Percentiles rank a stretch among this genome's conserved stretches.
Evolutionary conservation across 2,113 vertebrate genomes (phyloP).

Genomic region (Salvelinus alpinus): DNA sequence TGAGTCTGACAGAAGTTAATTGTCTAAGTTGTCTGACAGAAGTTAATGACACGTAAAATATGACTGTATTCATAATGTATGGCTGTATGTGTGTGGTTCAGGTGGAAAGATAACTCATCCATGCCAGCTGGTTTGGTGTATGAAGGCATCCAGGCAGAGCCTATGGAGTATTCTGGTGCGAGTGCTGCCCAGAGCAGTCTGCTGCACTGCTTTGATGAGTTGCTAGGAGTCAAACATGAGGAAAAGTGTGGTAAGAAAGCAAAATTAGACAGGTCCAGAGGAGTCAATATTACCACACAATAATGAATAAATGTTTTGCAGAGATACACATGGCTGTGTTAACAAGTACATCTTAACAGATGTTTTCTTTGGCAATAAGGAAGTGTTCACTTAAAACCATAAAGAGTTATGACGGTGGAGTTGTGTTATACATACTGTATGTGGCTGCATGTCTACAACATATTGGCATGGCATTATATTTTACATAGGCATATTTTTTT

Average conservation of each 20-base stretch:
- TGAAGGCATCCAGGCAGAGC: conserved; percentile 76
- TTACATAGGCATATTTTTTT: no score
- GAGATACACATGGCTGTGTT: neutral
- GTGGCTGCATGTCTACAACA: no score
- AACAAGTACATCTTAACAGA: no score
- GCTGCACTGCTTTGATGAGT: conserved; percentile 86
- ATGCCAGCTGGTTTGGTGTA: conserved; percentile 83
- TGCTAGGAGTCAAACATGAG: conserved; percentile 81
- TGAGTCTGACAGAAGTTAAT: neutral
- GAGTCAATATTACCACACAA: neutral
- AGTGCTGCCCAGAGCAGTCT: conserved; percentile 89
- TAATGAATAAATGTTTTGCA: neutral
- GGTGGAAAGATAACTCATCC: conserved; percentile 88
- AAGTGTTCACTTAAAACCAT: no score
- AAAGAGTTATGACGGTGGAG: no score
- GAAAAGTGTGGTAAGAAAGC: conserved; percentile 73
- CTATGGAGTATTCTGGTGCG: conserved; percentile 81
- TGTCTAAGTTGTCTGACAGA: neutral
- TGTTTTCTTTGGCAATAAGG: no score
- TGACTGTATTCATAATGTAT: neutral
- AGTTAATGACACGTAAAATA: neutral
- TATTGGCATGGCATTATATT: no score
- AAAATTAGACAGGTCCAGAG: no score
- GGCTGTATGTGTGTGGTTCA: conserved; percentile 37
- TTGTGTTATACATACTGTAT: no score